Base-by-base conservation (phyloP, 1,140 invertebrate species). In the Drosophila persimilis region DNA sequence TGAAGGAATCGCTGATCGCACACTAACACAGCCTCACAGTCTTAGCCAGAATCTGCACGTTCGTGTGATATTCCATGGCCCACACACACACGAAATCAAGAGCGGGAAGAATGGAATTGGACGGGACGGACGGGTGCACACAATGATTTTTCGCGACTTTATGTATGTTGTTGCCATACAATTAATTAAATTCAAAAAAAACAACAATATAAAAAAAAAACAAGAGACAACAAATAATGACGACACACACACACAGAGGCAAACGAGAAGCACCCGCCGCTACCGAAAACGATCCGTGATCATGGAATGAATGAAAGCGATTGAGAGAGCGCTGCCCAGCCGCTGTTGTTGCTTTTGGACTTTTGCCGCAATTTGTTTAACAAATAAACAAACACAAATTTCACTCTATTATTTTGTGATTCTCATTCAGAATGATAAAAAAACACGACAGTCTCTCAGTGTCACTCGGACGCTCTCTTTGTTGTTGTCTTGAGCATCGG, bases 231-330 rank as follows among this genome's bases (percentile, higher is more conserved):
- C 26, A 51, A 55, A 55, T 54, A 39, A 73, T 44, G 51, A 43
- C 41, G 57, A 51, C 52, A 44, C 47, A 52, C 50, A 22, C 44
- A 24, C 46, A 39, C 26, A 45, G n/a, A 20, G 35, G 5, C 35
- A 50, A 41, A 45, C 41, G 47, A 53, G 35, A 11, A 39, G 35
- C 66, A 39, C 46, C 67, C 44, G 69, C 52, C 56, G 11, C 35
- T 39, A 39, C 35, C 35, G 35, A 13, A 39, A 39, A 39, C 35
- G 35, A 67, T 71, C 56, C 63, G 77, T 63, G 73, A 65, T 77
- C 80, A 66, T 63, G 76, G 55, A 83, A 85, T 85, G 64, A 83
- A 79, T 79, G 72, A 64, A 41, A 72, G 50, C 69, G 72, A 85
- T 43, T 73, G 72, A 74, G 63, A 75, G 76, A 71, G 47, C 24